Evolutionary conservation across 2,113 vertebrate species (phyloP), one percentile per base, ranked within the genome.

Genomic region (Callorhinus ursinus): DNA sequence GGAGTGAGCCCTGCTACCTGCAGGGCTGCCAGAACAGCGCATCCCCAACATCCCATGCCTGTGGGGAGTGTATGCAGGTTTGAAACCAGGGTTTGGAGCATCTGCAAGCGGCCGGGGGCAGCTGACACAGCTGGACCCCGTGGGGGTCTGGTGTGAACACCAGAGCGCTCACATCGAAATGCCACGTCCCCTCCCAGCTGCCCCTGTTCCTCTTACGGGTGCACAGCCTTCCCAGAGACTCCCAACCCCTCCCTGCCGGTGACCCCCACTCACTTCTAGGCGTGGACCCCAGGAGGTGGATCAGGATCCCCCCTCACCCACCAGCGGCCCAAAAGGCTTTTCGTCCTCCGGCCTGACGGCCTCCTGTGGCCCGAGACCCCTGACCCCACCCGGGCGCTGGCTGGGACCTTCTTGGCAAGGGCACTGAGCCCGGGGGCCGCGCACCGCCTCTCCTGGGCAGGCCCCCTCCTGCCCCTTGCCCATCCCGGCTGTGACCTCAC

Each of bases 181-280:
- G 26, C 14, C 22, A 7, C 26, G 12, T 26, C 13, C 46, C 36
- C 7, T 28, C 22, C 72, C 31, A 2, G 1, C 15, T 1, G 0
- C 9, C 28, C 10, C 31, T 16, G 49, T 71, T 26, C 10, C 57
- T 61, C 69, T 39, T 3, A 12, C 1, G 0, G 15, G 71, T 8
- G 33, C 79, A 18, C 26, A 11, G 0, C 1, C 18, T 71, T 22
- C 71, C 16, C 69, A 3, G 31, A 53, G 69, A 24, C 12, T 26
- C n/a, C 46, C 46, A 28, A 19, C 69, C n/a, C 71, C 71, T 77
- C 46, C 19, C 33, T n/a, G 55, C 21, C 33, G 1, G 4, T 1
- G 31, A 28, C 14, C 57, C 49, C 28, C 28, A 65, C n/a, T 57
- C 19, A 2, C 39, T 77, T n/a, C 39, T 31, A 61, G 81, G 36